Percentiles rank a stretch among this genome's conserved stretches.
These are phyloP conservation scores for Aphelocoma coerulescens DNA, from an alignment of 2,113 vertebrate genomes.

Conservation along the genomic window DNA sequence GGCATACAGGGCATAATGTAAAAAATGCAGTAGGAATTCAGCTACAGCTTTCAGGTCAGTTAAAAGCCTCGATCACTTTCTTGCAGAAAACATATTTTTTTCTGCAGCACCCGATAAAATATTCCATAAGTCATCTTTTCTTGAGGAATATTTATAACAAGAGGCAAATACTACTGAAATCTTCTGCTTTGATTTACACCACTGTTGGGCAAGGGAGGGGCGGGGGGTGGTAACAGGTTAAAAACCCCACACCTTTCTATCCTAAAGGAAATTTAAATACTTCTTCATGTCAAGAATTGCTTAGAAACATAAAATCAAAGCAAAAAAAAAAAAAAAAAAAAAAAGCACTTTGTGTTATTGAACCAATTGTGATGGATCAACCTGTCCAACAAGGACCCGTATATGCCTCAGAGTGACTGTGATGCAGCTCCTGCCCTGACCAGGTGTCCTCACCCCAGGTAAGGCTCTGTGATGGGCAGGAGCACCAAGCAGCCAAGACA, in stretches of 20 bases:
- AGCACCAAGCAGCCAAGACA: background rate
- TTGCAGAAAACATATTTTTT: background rate
- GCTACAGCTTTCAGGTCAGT: background rate
- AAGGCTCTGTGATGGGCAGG: background rate
- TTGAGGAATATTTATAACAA: background rate
- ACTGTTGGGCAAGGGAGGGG: rapidly evolving
- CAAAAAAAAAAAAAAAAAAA: background rate
- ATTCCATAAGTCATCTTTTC: background rate
- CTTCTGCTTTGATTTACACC: background rate
- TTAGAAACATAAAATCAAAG: background rate
- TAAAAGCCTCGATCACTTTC: background rate
- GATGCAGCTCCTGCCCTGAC: background rate
- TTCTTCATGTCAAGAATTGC: background rate
- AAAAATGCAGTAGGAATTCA: background rate
- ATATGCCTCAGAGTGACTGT: rapidly evolving
- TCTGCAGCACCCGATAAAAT: background rate
- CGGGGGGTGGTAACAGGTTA: rapidly evolving
- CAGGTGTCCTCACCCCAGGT: background rate
- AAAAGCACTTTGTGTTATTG: background rate
- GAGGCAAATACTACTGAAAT: background rate
- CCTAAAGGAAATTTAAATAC: background rate
- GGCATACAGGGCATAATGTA: background rate
- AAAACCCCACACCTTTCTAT: background rate
- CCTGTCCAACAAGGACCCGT: background rate
- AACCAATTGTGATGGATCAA: background rate